Percentiles rank a stretch among this genome's conserved stretches.
Evolutionary conservation across 2,888 invertebrate genomes (phyloP).

Genomic region (Eremobia ochroleuca): DNA sequence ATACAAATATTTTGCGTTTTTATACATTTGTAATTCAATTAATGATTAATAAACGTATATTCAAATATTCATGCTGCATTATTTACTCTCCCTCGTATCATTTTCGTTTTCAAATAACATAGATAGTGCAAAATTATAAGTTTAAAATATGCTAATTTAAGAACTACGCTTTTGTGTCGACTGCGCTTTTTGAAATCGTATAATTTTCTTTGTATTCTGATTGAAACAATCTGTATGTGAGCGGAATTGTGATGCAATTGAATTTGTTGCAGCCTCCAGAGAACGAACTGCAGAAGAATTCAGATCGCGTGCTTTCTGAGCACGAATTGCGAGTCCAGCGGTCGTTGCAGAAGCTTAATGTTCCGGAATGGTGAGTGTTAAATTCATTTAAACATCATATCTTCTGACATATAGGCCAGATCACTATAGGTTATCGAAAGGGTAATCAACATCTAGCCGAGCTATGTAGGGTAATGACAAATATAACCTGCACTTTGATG

Average conservation of each 20-base stretch:
- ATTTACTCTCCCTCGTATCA: constrained; percentile 12
- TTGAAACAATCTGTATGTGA: constrained; percentile 19
- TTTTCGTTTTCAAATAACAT: background rate
- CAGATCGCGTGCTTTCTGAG: constrained; percentile 96
- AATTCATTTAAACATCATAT: constrained; percentile 37
- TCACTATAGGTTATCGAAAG: constrained; percentile 61
- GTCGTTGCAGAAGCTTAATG: constrained; percentile 97
- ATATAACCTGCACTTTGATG: constrained; percentile 59
- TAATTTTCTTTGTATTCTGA: constrained; percentile 40
- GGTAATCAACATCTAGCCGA: constrained; percentile 55
- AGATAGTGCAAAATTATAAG: background rate
- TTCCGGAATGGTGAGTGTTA: constrained; percentile 96
- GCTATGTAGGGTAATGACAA: constrained; percentile 63
- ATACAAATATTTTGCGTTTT: constrained; percentile 28
- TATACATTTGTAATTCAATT: constrained; percentile 15
- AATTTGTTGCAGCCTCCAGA: constrained; percentile 95
- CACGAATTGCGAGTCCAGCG: constrained; percentile 98
- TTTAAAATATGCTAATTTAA: constrained; percentile 34
- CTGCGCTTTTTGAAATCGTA: constrained; percentile 45
- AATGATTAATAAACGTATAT: constrained; percentile 26
- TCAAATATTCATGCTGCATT: constrained; percentile 8
- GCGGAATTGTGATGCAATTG: constrained; percentile 42
- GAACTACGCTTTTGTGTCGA: constrained; percentile 40
- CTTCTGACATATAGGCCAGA: constrained; percentile 40
- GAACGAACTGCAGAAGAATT: constrained; percentile 97